Percentiles rank a stretch among this genome's conserved stretches.
Evolutionary conservation across 2,888 invertebrate species (phyloP).

Genomic region (Limnephilus rhombicus): DNA sequence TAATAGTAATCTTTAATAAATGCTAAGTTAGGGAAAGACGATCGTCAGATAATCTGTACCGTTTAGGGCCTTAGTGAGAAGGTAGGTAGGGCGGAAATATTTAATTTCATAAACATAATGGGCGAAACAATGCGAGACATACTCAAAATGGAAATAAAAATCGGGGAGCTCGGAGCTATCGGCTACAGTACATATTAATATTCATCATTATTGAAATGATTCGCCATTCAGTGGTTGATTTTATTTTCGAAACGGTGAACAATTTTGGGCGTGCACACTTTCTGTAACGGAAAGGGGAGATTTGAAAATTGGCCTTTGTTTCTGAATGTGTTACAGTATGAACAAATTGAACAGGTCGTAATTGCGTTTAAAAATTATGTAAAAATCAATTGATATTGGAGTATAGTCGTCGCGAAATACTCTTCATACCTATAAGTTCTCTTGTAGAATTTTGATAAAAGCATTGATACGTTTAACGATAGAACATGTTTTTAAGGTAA

Average conservation of each 20-base stretch:
- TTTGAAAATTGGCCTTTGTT: background rate
- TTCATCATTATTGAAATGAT: constrained; percentile 56
- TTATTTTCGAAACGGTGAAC: constrained; percentile 47
- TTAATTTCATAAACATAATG: constrained; percentile 50
- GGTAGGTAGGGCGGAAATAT: constrained; percentile 39
- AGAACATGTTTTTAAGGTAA: too few species aligned
- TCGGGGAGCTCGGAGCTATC: constrained; percentile 38
- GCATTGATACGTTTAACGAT: too few species aligned
- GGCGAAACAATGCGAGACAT: constrained; percentile 27
- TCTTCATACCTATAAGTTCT: too few species aligned
- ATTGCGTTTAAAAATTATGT: background rate
- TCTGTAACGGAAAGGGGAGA: constrained; percentile 14
- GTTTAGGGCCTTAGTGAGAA: background rate
- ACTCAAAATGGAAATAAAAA: background rate
- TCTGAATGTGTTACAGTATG: background rate
- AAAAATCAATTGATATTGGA: background rate
- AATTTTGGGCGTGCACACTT: constrained; percentile 31
- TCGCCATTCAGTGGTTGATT: constrained; percentile 37
- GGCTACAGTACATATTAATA: constrained; percentile 41
- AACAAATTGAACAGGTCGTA: background rate
- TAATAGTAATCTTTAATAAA: background rate
- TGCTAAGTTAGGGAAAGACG: background rate
- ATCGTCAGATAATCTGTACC: background rate
- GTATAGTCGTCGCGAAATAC: background rate
- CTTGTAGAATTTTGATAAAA: too few species aligned